A percentile compares a stretch with the other conserved stretches of the same genome.
Evolutionary conservation across 2,797 vertebrate genomes (phyloP).

Genomic region (Poeciliopsis paucimaculata): DNA sequence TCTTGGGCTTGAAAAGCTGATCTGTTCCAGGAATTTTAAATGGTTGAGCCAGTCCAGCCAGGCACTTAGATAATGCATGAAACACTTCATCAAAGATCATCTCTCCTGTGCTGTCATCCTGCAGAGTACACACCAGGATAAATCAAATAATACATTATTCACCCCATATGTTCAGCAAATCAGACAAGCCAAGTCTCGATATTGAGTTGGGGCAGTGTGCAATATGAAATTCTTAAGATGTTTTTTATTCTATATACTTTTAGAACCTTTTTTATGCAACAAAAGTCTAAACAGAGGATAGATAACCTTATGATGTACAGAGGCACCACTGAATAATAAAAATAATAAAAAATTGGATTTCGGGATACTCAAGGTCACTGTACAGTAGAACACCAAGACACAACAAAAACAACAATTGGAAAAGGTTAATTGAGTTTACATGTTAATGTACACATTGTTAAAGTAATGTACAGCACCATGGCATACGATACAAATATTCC

Average conservation of each 20-base stretch:
- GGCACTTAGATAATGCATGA: constrained; percentile 90
- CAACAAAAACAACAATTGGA: too few relatives aligned
- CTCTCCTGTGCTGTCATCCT: constrained; percentile 98
- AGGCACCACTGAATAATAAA: neutral
- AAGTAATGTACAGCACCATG: too few relatives aligned
- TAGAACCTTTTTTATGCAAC: too few relatives aligned
- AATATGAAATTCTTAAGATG: neutral
- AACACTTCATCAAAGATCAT: constrained; percentile 99
- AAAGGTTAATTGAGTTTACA: too few relatives aligned
- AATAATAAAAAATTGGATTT: too few relatives aligned
- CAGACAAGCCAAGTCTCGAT: neutral
- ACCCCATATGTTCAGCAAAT: neutral
- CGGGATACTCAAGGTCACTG: too few relatives aligned
- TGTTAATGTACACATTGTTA: too few relatives aligned
- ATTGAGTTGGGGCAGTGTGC: neutral
- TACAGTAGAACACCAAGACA: too few relatives aligned
- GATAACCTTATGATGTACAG: neutral
- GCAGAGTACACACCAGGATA: constrained; percentile 29
- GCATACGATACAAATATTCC: too few relatives aligned
- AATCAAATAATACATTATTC: neutral
- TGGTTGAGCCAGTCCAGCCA: constrained; percentile 88
- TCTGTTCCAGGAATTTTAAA: constrained; percentile 93
- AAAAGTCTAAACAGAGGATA: too few relatives aligned
- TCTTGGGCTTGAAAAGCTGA: constrained; percentile 90
- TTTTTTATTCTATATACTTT: too few relatives aligned